Base-by-base conservation (phyloP, 2,113 vertebrate genomes). In the Nothoprocta perdicaria region DNA sequence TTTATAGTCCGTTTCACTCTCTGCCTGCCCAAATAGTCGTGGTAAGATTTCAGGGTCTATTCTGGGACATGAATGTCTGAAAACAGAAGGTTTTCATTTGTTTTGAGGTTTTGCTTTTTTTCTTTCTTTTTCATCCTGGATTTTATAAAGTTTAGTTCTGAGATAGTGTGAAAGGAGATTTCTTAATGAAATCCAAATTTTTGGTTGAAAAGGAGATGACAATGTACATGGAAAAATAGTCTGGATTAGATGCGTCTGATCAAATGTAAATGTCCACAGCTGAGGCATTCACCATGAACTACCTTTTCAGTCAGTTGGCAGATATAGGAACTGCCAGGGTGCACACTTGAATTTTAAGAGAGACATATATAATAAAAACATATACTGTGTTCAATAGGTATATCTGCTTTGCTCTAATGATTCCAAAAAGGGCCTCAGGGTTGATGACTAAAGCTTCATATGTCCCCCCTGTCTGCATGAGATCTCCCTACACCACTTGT, bases 1-100 rank as follows among this genome's bases (percentile, higher is more conserved):
- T 95, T 95, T 93, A 80, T 92, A 89, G 79, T 90, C 84, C 91
- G 17, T 89, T 94, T 92, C 72, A 91, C 76, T 89, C 89, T 87
- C 87, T 90, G 91, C 91, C 89, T 95, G 84, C 76, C 60, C 46
- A 75, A 80, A 89, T 55, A 89, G 71, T 10, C 2, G 35, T 83
- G 84, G 95, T 90, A 94, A 83, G 27, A 67, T 95, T 91, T 92
- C 81, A 83, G 81, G 35, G 38, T 93, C 84, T 94, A 24, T 92
- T 93, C 84, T 80, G 84, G 61, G 86, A 80, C 61, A 65, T 22
- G 41, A 48, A 57, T 45, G 10, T 77, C 75, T 74, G 33, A 85
- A 86, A 41, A 0, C 65, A 92, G 63, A 19, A 71, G 55, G 43
- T 45, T 91, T 94, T 81, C 66, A 85, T 93, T 92, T 66, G 22